A percentile compares a stretch with the other conserved stretches of the same genome.
phyloP scores from a whole-genome alignment of 2,888 invertebrate genomes.

The Helobdella robusta region DNA sequence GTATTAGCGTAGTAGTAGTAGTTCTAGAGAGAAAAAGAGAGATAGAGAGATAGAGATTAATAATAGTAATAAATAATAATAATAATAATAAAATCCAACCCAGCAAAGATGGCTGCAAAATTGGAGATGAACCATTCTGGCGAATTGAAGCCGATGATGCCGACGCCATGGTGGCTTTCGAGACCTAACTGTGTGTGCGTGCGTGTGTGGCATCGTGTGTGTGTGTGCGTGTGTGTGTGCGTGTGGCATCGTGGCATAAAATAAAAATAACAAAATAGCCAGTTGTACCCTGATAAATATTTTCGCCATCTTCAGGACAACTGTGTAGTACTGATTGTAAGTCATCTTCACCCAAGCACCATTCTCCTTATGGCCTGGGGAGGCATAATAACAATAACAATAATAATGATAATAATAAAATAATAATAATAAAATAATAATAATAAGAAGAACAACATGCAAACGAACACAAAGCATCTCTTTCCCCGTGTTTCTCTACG shows the following conservation, averaged over 20 bases:
- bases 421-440: too few relatives aligned
- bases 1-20: too few relatives aligned
- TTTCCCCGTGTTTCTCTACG: slow-evolving; percentile 17
- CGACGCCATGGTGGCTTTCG: slow-evolving; percentile 68
- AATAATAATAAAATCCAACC: too few relatives aligned
- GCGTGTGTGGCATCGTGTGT: too few relatives aligned
- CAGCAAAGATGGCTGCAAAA: slow-evolving; percentile 77
- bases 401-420: not conserved
- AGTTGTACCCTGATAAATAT: slow-evolving; percentile 26
- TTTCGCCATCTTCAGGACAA: slow-evolving; percentile 25
- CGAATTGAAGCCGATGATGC: slow-evolving; percentile 80
- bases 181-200: slow-evolving; percentile 63
- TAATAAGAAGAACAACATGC: not conserved
- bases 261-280: not conserved
- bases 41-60: too few relatives aligned
- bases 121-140: slow-evolving; percentile 81
- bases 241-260: not conserved
- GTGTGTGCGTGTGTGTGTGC: too few relatives aligned
- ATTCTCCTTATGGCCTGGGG: slow-evolving; percentile 24
- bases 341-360: slow-evolving; percentile 21
- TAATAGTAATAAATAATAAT: too few relatives aligned
- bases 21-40: too few relatives aligned
- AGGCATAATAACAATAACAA: not conserved
- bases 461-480: slow-evolving; percentile 21
- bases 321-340: slow-evolving; percentile 23